Percentiles rank a stretch among this genome's conserved stretches.
Evolutionary conservation across 2,113 vertebrate species (phyloP).

Genomic region (Myiopsitta monachus): DNA sequence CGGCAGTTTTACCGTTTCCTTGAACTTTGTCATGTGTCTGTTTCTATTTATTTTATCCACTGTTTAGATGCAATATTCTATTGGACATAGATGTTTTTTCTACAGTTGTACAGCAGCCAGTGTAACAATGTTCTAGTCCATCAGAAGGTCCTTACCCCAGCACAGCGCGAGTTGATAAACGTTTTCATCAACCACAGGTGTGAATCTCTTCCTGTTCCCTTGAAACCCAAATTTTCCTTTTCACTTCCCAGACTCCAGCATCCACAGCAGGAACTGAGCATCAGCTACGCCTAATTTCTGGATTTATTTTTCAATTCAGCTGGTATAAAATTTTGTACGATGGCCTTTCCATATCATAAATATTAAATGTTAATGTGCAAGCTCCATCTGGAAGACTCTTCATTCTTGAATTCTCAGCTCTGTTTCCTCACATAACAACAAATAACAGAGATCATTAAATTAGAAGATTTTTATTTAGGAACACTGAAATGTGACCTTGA

Average conservation of each 20-base stretch:
- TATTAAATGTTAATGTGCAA: constrained; percentile 65
- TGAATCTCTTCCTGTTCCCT: background rate
- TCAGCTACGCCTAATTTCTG: background rate
- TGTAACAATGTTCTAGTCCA: background rate
- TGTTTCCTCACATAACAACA: constrained; percentile 51
- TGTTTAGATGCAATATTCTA: background rate
- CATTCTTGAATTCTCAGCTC: constrained; percentile 46
- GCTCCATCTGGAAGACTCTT: constrained; percentile 63
- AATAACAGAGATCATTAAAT: constrained; percentile 57
- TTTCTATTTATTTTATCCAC: background rate
- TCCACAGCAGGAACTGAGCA: background rate
- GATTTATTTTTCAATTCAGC: background rate
- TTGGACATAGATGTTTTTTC: background rate
- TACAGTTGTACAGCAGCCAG: background rate
- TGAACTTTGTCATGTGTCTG: background rate
- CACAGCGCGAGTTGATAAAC: background rate
- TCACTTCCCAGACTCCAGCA: background rate
- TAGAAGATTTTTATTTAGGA: constrained; percentile 50
- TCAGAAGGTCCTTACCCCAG: background rate
- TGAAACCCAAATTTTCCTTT: background rate
- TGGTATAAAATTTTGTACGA: constrained; percentile 2
- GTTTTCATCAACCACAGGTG: background rate
- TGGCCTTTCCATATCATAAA: constrained; percentile 65
- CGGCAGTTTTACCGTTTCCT: background rate
- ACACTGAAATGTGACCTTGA: constrained; percentile 5